Evolutionary conservation across 2,888 invertebrate species (phyloP).

Genomic region (Idaea aversata): DNA sequence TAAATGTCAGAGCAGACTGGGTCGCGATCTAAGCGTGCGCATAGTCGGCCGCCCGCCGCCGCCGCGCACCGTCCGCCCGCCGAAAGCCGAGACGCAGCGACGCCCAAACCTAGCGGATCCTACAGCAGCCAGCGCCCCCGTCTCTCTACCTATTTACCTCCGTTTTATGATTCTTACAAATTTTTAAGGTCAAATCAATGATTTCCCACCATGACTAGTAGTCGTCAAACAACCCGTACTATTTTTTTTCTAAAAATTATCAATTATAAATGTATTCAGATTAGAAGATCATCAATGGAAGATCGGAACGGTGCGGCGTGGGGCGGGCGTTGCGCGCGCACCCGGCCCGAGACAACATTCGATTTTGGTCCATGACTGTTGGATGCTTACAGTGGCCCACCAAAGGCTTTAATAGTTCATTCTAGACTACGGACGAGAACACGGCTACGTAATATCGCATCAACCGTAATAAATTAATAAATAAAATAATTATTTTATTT

Average conservation of each 20-base stretch:
- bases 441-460: conserved; percentile 41
- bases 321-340: conserved; percentile 73
- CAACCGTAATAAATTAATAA: conserved; percentile 32
- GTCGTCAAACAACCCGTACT: conserved; percentile 22
- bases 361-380: conserved; percentile 81
- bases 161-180: neutral
- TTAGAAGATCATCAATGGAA: conserved; percentile 78
- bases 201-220: conserved; percentile 12
- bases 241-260: conserved; percentile 47
- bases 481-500: neutral
- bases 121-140: conserved; percentile 65
- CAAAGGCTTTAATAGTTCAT: conserved; percentile 77
- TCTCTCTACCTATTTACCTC: conserved; percentile 24
- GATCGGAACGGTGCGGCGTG: conserved; percentile 65
- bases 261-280: conserved; percentile 60
- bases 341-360: conserved; percentile 73
- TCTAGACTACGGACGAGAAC: conserved; percentile 59
- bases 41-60: conserved; percentile 59
- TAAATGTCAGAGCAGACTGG: conserved; percentile 78
- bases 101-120: conserved; percentile 73
- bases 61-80: conserved; percentile 65
- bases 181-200: neutral
- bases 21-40: conserved; percentile 74
- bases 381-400: conserved; percentile 75
- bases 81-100: conserved; percentile 77